A percentile compares a stretch with the other conserved stretches of the same genome.
Evolutionary conservation across 1,140 invertebrate genomes (phyloP).

Genomic region (Papilio glaucus): DNA sequence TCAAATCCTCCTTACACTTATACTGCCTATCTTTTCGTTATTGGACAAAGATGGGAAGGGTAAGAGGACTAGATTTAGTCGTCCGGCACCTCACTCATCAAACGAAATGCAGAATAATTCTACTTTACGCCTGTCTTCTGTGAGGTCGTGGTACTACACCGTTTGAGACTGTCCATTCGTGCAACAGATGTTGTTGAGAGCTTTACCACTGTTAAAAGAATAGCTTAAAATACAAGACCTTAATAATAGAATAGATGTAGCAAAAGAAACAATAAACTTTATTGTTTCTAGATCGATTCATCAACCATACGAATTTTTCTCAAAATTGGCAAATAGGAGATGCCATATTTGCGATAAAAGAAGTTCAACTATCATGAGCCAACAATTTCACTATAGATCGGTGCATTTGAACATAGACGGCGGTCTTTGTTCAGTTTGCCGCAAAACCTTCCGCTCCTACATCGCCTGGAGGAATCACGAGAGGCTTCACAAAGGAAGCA

Average conservation of each 20-base stretch:
- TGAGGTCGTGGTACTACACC: no score
- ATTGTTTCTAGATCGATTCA: constrained; percentile 17
- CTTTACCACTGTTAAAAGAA: no score
- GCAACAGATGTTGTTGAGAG: no score
- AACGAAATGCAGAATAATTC: no score
- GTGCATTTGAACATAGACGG: constrained; percentile 63
- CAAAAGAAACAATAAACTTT: not conserved
- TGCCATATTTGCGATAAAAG: constrained; percentile 56
- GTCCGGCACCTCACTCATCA: no score
- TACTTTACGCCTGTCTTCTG: no score
- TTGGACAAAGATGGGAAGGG: no score
- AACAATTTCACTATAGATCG: constrained; percentile 67
- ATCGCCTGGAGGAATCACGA: constrained; percentile 58
- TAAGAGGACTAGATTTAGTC: no score
- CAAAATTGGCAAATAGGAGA: constrained; percentile 6
- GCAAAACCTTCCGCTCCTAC: constrained; percentile 48
- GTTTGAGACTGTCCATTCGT: no score
- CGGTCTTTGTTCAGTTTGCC: constrained; percentile 55
- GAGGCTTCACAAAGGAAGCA: constrained; percentile 45
- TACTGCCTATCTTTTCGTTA: no score
- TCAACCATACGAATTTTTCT: constrained; percentile 29
- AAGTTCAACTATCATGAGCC: constrained; percentile 38
- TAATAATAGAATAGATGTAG: not conserved
- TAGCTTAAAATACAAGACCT: not conserved
- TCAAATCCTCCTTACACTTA: no score